These are phyloP conservation scores for Melolontha melolontha DNA, from an alignment of 2,888 invertebrate species.

Conservation along the genomic window DNA sequence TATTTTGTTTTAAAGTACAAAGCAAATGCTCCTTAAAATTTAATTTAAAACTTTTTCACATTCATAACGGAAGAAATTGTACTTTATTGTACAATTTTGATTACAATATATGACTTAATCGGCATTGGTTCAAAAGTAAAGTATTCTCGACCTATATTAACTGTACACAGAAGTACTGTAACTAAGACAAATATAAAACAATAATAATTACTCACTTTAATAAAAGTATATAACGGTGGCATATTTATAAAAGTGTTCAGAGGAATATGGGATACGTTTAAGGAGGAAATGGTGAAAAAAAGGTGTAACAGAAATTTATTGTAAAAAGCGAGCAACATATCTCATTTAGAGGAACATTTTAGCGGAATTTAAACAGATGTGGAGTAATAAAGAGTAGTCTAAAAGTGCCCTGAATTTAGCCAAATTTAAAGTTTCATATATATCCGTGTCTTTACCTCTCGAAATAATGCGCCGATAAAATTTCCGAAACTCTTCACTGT, in stretches of 20 bases:
- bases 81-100: conserved; percentile 22
- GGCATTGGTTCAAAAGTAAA: background rate
- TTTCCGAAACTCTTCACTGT: conserved; percentile 12
- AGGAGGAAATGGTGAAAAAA: conserved; percentile 26
- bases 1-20: too few relatives aligned
- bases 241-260: conserved; percentile 34
- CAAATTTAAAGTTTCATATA: conserved; percentile 35
- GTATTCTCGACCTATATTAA: background rate
- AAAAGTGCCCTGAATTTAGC: conserved; percentile 33
- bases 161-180: background rate
- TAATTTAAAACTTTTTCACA: conserved; percentile 16
- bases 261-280: conserved; percentile 32
- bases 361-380: conserved; percentile 46
- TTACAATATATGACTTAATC: conserved; percentile 12
- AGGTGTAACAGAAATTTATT: conserved; percentile 42
- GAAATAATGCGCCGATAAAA: conserved; percentile 13
- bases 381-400: conserved; percentile 41
- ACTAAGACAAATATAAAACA: conserved; percentile 16
- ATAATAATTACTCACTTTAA: conserved; percentile 40
- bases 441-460: conserved; percentile 15
- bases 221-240: conserved; percentile 32
- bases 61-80: background rate
- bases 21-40: too few relatives aligned
- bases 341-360: conserved; percentile 45
- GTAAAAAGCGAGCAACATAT: conserved; percentile 43